Conservation (phyloP, 2,888 invertebrate genomes). For the Lacanobia oleracea region DNA sequence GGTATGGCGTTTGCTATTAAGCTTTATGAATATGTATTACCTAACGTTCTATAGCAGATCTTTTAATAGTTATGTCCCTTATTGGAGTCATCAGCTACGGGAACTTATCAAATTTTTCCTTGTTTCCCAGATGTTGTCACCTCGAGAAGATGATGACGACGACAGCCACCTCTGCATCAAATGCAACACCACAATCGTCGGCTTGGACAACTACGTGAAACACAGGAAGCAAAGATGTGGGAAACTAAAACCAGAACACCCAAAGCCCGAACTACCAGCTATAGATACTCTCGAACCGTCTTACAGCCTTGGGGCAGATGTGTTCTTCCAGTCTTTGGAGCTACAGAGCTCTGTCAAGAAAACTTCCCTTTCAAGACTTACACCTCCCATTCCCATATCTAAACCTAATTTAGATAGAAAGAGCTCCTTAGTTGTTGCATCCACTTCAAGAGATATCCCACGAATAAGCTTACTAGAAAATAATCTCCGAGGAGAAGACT, state of each 20-base stretch:
- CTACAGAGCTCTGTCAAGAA: conserved; percentile 94
- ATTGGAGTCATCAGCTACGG: background rate
- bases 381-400: conserved; percentile 83
- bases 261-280: conserved; percentile 78
- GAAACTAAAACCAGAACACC: conserved; percentile 75
- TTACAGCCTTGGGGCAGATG: conserved; percentile 94
- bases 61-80: background rate
- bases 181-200: conserved; percentile 95
- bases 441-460: conserved; percentile 81
- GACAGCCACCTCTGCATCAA: conserved; percentile 97
- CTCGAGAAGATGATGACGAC: conserved; percentile 92
- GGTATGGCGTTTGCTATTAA: conserved; percentile 17
- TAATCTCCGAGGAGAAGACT: conserved; percentile 90
- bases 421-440: conserved; percentile 74
- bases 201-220: conserved; percentile 96
- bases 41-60: background rate
- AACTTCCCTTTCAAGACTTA: conserved; percentile 87
- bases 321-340: conserved; percentile 96
- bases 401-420: conserved; percentile 80
- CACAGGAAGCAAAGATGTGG: conserved; percentile 94
- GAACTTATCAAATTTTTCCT: background rate
- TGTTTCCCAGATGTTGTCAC: conserved; percentile 88
- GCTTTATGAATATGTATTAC: conserved; percentile 12
- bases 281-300: conserved; percentile 85
- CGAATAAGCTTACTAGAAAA: conserved; percentile 84